phyloP scores from a whole-genome alignment of 2,797 vertebrate species.

The Mormyrops boulengeri region DNA sequence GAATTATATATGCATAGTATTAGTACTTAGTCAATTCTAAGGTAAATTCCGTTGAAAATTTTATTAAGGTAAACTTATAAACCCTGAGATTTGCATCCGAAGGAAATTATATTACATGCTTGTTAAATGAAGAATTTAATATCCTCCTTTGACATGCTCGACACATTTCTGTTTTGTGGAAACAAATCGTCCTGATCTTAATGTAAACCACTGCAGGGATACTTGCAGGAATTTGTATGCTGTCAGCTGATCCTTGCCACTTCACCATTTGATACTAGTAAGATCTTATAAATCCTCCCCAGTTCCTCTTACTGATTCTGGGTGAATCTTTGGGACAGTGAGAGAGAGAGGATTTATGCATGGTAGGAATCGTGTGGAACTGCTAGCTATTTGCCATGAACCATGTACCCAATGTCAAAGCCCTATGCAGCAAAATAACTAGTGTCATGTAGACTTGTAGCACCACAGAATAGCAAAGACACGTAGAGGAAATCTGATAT shows the following conservation, averaged over 20 bases:
- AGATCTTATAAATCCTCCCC: not conserved
- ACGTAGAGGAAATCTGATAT: not conserved
- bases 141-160: not conserved
- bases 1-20: not conserved
- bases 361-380: not conserved
- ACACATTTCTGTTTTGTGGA: not conserved
- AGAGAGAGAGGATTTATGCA: not conserved
- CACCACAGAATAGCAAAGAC: not conserved
- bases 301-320: not conserved
- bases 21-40: not conserved
- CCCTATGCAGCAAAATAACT: not conserved
- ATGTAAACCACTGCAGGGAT: not conserved
- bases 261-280: not conserved
- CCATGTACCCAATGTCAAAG: not conserved
- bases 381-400: not conserved
- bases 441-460: not conserved
- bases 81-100: not conserved
- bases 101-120: not conserved
- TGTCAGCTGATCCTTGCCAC: not conserved
- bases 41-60: not conserved
- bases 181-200: not conserved
- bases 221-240: not conserved
- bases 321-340: not conserved
- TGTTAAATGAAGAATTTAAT: not conserved
- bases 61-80: not conserved